Conservation (phyloP, 2,113 vertebrate species). For the Corythornis madagascariensis region DNA sequence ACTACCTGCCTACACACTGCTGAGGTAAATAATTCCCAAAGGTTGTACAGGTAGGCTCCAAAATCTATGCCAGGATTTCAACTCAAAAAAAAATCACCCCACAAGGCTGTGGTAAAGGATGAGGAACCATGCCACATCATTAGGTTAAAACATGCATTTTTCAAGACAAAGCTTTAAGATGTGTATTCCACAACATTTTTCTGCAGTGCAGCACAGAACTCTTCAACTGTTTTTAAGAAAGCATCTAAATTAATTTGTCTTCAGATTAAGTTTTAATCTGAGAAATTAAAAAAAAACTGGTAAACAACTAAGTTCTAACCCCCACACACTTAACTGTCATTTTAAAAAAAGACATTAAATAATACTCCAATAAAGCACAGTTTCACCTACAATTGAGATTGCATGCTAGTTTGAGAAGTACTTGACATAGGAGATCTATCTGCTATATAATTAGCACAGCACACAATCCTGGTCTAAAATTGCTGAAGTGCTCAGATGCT, state of each 20-base stretch:
- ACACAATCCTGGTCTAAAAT: neutral
- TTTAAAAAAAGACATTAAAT: neutral
- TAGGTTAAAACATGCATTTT: neutral
- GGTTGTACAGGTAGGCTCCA: neutral
- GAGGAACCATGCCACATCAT: neutral
- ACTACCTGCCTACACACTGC: neutral
- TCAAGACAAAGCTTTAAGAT: neutral
- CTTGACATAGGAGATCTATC: neutral
- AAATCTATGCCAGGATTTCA: neutral
- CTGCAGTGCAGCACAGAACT: neutral
- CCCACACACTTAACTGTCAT: neutral
- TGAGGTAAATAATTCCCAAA: neutral
- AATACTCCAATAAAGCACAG: neutral
- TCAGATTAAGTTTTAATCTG: neutral
- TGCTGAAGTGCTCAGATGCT: rapidly evolving
- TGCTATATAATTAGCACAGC: neutral
- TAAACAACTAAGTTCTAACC: neutral
- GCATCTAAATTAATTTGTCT: neutral
- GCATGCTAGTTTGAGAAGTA: neutral
- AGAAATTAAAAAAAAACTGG: neutral
- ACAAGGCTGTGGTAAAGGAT: neutral
- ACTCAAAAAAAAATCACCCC: neutral
- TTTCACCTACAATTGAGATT: neutral
- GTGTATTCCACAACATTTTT: neutral
- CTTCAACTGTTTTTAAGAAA: neutral